Evolutionary conservation across 37 sponge, comb jelly and placozoan species (phyloP).

Genomic region (Chondrilla cf. caribensis): DNA sequence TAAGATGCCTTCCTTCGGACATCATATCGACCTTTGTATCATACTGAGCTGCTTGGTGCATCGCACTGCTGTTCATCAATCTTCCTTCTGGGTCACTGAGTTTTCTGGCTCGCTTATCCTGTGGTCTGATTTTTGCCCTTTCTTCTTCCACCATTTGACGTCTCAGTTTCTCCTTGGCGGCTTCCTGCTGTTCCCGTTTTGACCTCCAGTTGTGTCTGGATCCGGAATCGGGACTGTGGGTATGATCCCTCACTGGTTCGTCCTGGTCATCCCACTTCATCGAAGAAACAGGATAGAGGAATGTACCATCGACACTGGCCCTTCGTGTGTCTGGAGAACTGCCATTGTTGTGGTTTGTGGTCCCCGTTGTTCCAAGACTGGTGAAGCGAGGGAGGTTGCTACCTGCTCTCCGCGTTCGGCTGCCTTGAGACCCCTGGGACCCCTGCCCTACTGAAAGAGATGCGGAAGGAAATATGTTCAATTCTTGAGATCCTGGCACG

Average conservation of each 20-base stretch:
- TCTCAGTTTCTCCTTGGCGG: neutral
- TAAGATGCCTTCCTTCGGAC: neutral
- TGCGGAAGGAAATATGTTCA: constrained; percentile 8
- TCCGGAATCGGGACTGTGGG: neutral
- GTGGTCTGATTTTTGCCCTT: neutral
- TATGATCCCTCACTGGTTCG: neutral
- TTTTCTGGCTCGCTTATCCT: neutral
- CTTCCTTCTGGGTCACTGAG: no score
- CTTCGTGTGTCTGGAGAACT: neutral
- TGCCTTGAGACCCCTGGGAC: neutral
- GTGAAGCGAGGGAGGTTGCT: neutral
- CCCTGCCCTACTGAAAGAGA: neutral
- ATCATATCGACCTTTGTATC: neutral
- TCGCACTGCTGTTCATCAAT: neutral
- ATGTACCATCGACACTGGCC: neutral
- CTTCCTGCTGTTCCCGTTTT: neutral
- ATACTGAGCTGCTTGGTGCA: neutral
- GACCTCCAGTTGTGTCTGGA: neutral
- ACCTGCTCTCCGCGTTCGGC: neutral
- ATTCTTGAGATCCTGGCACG: neutral
- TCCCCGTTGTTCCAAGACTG: neutral
- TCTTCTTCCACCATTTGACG: constrained; percentile 1
- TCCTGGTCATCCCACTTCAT: neutral
- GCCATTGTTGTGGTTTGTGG: no score
- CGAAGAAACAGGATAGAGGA: neutral